Evolutionary conservation across 2,888 invertebrate species (phyloP), one percentile per base, ranked within the genome.

Genomic region (Capitulum mitella): DNA sequence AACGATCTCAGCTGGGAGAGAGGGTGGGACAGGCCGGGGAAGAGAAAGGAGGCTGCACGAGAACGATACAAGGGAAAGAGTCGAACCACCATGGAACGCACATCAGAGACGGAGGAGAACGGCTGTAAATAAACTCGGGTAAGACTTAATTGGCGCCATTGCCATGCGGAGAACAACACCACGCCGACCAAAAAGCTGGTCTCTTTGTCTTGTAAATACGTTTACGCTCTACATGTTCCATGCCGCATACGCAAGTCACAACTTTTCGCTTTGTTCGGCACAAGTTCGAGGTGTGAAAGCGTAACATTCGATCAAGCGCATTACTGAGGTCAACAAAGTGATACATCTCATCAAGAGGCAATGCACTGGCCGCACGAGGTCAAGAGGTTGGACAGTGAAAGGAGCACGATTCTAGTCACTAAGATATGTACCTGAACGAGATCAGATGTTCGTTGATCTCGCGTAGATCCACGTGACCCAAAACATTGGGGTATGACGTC

Each of bases 401-500:
- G 70, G 40, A 43, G 46, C 48, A 14, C 34, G 48, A 26, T 29
- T 12, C 5, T 12, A 43, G 43, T 12, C 5, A 12, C 43, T 43
- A 8, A 43, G 12, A 43, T 43, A 5, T 5, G 43, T 80, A 88
- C 87, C 88, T 86, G 84, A 93, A 94, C 0, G 92, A 89, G 77
- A 94, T 93, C 34, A 95, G 89, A 85, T 95, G 92, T 64, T 90
- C 89, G 82, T 89, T 86, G 8, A 95, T 89, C 70, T 92, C 91
- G 43, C 90, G 89, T 74, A 88, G 85, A 2, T 88, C 88, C 77
- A 86, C 85, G 83, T 93, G 93, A 0, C 91, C 91, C 79, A 93
- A 88, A 26, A 92, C 86, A 85, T 95, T 95, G 0, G 95, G 95
- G 85, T 93, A 95, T 0, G 93, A 91, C 0, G 95, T 95, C 19